Conservation (phyloP, 2,888 invertebrate species). For the Rhaphigaster nebulosa region DNA sequence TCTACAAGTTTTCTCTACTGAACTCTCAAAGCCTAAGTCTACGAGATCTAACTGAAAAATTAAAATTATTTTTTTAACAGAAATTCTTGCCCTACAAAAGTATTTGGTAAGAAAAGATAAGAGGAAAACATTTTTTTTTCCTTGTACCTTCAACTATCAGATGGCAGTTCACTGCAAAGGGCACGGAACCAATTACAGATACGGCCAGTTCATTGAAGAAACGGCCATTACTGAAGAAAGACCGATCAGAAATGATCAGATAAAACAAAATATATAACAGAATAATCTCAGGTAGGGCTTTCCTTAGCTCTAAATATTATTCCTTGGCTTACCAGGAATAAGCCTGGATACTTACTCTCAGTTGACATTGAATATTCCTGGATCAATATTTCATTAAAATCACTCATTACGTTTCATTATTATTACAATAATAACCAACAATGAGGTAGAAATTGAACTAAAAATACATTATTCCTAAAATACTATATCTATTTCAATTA, state of each 20-base stretch:
- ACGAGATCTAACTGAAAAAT: no score
- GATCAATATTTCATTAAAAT: neutral
- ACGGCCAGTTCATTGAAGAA: neutral
- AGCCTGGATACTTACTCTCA: no score
- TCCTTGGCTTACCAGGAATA: neutral
- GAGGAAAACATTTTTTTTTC: neutral
- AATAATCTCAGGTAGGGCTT: neutral
- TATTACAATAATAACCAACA: no score
- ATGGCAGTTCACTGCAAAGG: neutral
- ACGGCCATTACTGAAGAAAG: neutral
- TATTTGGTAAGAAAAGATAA: neutral
- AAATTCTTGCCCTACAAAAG: neutral
- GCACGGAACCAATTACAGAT: constrained; percentile 20
- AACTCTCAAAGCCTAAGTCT: no score
- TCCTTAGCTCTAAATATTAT: neutral
- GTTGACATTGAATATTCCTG: neutral
- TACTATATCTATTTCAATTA: no score
- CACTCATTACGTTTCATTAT: neutral
- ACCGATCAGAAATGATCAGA: neutral
- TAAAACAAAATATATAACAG: neutral
- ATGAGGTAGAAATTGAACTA: no score
- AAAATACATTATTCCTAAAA: no score
- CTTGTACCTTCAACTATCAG: neutral
- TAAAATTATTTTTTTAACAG: neutral
- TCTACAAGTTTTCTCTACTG: no score